Evolutionary conservation across 2,888 invertebrate species (phyloP).

Genomic region (Synanthedon myopaeformis): DNA sequence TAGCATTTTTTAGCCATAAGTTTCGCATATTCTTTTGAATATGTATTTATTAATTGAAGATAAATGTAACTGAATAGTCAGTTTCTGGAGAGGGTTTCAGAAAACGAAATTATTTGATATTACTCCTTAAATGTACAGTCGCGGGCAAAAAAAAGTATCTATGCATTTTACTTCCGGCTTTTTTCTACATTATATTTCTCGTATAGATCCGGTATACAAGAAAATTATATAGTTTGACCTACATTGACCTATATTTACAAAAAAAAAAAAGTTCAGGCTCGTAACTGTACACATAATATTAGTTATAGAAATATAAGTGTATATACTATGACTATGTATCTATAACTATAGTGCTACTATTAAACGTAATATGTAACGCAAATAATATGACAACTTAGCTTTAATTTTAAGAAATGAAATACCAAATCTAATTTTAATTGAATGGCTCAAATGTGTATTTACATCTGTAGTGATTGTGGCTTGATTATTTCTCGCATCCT

Average conservation of each 20-base stretch:
- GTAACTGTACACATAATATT: not conserved
- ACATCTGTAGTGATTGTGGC: no score
- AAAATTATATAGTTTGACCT: no score
- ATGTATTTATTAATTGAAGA: conserved; percentile 1
- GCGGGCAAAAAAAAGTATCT: no score
- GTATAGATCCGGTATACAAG: no score
- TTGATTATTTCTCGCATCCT: no score
- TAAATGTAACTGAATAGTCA: conserved; percentile 2
- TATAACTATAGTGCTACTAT: not conserved
- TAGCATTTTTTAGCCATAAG: conserved; percentile 3
- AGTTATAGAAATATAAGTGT: conserved; percentile 4
- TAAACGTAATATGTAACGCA: conserved; percentile 1
- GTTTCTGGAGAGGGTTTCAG: conserved; percentile 15
- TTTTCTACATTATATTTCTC: no score
- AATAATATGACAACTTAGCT: conserved; percentile 6
- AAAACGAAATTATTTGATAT: conserved; percentile 18
- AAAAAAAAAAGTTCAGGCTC: not conserved
- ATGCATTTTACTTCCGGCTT: no score
- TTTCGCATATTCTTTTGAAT: not conserved
- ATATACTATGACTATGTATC: not conserved
- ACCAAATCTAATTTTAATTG: not conserved
- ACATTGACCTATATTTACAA: not conserved
- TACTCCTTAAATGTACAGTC: no score
- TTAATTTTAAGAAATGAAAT: conserved; percentile 2
- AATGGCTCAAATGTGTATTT: no score